phyloP scores from a whole-genome alignment of 1,140 invertebrate species.

The Streblospio benedicti region DNA sequence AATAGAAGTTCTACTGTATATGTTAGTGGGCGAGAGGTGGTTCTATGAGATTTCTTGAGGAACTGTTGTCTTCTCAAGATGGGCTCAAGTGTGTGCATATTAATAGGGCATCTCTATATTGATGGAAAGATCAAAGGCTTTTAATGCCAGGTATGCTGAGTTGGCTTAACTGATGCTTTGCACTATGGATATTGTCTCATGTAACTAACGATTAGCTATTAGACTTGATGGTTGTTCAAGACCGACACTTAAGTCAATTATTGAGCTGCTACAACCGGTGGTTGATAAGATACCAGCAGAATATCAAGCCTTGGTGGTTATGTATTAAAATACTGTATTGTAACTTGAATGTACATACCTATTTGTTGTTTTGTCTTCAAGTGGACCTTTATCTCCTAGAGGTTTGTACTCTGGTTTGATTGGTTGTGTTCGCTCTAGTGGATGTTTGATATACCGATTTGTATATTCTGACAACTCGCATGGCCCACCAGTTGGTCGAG shows the following conservation, averaged over 20 bases:
- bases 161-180: no score
- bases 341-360: slow-evolving; percentile 11
- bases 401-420: slow-evolving; percentile 21
- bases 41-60: neutral
- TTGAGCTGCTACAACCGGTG: neutral
- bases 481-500: neutral
- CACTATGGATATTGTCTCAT: no score
- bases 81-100: neutral
- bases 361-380: slow-evolving; percentile 26
- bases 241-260: neutral
- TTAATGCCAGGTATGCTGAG: no score
- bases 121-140: no score
- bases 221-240: neutral
- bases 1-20: neutral
- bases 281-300: neutral
- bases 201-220: neutral
- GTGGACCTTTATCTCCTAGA: slow-evolving; percentile 15
- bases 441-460: slow-evolving; percentile 19
- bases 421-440: slow-evolving; percentile 7
- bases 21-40: neutral
- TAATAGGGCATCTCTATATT: neutral
- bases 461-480: slow-evolving; percentile 27
- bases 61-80: neutral
- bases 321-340: no score
- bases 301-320: no score